Percentiles rank a stretch among this genome's conserved stretches.
phyloP scores from a whole-genome alignment of 2,113 vertebrate genomes.

The Macrotis lagotis region DNA sequence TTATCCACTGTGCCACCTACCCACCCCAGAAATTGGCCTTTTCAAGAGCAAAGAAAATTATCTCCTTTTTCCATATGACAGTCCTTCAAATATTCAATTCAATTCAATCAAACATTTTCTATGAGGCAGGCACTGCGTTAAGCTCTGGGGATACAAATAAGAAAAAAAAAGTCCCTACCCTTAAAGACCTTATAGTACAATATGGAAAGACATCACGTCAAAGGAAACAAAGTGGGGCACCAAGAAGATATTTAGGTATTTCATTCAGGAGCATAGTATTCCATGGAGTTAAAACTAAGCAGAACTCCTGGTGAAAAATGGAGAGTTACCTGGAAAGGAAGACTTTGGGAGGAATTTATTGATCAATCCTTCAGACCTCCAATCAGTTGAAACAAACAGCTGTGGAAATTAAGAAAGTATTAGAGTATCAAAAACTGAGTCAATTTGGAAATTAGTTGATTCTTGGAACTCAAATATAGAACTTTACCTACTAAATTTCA shows the following conservation, averaged over 20 bases:
- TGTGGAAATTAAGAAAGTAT: neutral
- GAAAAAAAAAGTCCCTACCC: neutral
- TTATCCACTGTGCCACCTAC: too few species aligned
- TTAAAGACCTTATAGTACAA: neutral
- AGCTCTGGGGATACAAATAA: neutral
- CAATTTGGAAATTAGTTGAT: neutral
- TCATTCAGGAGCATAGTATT: neutral
- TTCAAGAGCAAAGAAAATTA: neutral
- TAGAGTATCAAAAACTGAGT: neutral
- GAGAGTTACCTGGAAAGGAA: neutral
- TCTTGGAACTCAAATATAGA: neutral
- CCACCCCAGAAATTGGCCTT: too few species aligned
- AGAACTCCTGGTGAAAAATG: neutral
- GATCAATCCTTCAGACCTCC: neutral
- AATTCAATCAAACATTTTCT: neutral
- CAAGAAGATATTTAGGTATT: neutral
- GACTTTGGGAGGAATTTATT: neutral
- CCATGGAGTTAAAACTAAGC: neutral
- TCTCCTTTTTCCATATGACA: neutral
- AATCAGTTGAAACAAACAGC: neutral
- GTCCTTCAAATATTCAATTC: neutral
- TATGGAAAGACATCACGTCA: neutral
- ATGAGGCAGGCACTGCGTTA: neutral
- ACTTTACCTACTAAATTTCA: neutral
- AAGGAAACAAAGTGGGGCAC: neutral